Evolutionary conservation across 2,797 vertebrate genomes (phyloP).

Genomic region (Dallia pectoralis): DNA sequence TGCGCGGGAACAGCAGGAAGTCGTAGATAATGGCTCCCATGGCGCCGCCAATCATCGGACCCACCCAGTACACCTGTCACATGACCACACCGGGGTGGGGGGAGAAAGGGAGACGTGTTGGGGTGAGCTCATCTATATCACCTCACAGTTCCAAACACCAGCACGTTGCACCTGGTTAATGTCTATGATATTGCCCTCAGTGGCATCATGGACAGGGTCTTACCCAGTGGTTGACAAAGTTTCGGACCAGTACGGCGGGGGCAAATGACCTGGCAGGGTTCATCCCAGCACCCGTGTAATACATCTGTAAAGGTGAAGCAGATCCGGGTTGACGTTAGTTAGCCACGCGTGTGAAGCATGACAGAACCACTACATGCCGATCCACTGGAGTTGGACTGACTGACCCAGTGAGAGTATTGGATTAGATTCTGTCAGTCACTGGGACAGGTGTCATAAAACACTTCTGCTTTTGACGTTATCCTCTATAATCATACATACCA

Average conservation of each 20-base stretch:
- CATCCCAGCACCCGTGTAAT: conserved; percentile 92
- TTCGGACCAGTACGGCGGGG: conserved; percentile 90
- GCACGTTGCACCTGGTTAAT: neutral
- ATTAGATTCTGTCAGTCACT: neutral
- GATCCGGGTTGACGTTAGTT: neutral
- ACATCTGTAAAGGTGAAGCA: conserved; percentile 73
- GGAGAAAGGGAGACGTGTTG: conserved; percentile 3
- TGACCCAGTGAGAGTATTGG: neutral
- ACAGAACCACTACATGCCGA: neutral
- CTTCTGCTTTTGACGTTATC: neutral
- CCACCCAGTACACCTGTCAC: conserved; percentile 89
- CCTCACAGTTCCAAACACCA: neutral
- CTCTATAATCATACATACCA: neutral
- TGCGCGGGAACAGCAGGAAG: conserved; percentile 89
- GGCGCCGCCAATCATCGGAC: conserved; percentile 88
- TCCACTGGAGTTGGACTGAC: neutral
- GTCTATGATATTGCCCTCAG: neutral
- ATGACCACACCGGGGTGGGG: conserved; percentile 17
- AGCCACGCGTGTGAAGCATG: neutral
- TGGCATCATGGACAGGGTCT: conserved; percentile 40
- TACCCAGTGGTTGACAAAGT: conserved; percentile 95
- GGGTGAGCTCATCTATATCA: conserved; percentile 2
- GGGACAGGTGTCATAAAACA: neutral
- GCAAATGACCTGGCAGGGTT: conserved; percentile 93
- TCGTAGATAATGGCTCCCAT: conserved; percentile 88